These are phyloP conservation scores for Prolemur simus DNA, from an alignment of 2,113 vertebrate species.

Conservation along the genomic window DNA sequence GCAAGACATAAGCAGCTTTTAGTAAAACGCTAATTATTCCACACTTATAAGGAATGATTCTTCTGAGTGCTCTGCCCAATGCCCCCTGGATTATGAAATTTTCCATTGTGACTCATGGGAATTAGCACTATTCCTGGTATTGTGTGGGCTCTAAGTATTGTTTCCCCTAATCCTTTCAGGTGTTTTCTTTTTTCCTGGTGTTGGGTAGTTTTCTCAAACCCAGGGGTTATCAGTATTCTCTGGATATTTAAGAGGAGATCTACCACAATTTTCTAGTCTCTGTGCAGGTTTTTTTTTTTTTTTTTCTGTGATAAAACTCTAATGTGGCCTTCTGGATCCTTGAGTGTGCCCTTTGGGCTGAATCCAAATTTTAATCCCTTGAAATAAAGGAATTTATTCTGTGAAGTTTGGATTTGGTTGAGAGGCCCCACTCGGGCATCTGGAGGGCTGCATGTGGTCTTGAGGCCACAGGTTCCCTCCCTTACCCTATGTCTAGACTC, in stretches of 20 bases:
- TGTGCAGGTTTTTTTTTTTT: not conserved
- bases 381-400: no score
- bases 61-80: not conserved
- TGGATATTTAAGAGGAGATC: not conserved
- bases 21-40: not conserved
- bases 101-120: not conserved
- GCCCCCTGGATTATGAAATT: not conserved
- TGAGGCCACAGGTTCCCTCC: no score
- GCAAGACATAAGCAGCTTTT: not conserved
- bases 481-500: not conserved
- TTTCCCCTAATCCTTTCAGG: not conserved
- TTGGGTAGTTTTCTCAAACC: not conserved
- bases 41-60: not conserved
- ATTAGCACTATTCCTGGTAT: not conserved
- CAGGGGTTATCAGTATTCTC: not conserved
- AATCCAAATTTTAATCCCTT: no score
- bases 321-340: no score
- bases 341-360: no score
- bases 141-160: not conserved
- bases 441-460: no score
- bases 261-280: not conserved
- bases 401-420: no score
- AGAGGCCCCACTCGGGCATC: no score
- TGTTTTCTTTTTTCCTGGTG: no score
- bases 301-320: not conserved